These are phyloP conservation scores for Acanthosepion lycidas DNA, from an alignment of 2,888 invertebrate species.

Conservation along the genomic window DNA sequence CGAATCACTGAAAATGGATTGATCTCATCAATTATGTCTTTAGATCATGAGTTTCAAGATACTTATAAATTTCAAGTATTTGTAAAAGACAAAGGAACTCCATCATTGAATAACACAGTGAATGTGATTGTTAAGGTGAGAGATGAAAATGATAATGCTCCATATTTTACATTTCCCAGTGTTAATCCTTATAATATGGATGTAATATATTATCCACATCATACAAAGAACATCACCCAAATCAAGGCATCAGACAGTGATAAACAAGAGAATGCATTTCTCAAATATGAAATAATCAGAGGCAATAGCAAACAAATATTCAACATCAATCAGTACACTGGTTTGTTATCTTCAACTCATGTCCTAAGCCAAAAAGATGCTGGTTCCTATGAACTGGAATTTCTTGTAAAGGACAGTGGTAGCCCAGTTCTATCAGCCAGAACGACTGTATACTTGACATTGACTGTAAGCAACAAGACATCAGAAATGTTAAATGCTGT, in stretches of 20 bases:
- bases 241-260: conserved; percentile 33
- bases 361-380: conserved; percentile 33
- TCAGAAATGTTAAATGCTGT: conserved; percentile 10
- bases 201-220: neutral
- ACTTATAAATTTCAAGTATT: neutral
- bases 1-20: neutral
- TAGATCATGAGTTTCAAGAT: conserved; percentile 1
- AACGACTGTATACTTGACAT: neutral
- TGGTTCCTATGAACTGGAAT: conserved; percentile 11
- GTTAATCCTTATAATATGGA: conserved; percentile 1
- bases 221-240: neutral
- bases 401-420: neutral
- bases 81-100: neutral
- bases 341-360: conserved; percentile 21
- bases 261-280: neutral
- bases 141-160: conserved; percentile 33
- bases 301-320: neutral
- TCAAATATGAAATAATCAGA: conserved; percentile 33
- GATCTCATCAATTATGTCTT: conserved; percentile 8
- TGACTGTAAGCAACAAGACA: neutral
- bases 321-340: conserved; percentile 6
- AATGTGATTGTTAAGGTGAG: neutral
- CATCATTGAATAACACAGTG: conserved; percentile 6
- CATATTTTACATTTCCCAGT: conserved; percentile 9
- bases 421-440: conserved; percentile 10